Percentiles rank a stretch among this genome's conserved stretches.
phyloP scores from a whole-genome alignment of 2,113 vertebrate genomes.

The Cnemophilus loriae region DNA sequence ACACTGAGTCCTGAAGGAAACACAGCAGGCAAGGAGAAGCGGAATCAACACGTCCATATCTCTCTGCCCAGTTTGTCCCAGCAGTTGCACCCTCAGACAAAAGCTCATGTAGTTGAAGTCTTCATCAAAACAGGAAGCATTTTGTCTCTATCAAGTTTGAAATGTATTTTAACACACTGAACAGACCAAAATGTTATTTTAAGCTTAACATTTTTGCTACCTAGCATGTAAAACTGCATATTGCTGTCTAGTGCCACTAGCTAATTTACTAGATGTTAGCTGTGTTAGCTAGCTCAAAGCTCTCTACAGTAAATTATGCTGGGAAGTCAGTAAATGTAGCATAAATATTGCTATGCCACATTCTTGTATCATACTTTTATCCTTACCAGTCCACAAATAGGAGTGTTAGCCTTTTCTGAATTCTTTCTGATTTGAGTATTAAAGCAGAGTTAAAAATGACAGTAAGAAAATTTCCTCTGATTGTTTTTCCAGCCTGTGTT shows the following conservation, averaged over 20 bases:
- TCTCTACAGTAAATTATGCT: background rate
- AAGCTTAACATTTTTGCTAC: background rate
- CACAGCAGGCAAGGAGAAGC: background rate
- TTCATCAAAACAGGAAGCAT: background rate
- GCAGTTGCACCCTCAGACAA: background rate
- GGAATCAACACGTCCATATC: background rate
- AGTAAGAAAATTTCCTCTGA: background rate
- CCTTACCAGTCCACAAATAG: background rate
- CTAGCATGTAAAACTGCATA: background rate
- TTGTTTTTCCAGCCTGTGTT: background rate
- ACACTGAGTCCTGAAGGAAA: background rate
- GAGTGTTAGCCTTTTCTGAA: background rate
- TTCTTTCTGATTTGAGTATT: background rate
- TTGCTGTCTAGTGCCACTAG: background rate
- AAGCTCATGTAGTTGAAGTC: background rate
- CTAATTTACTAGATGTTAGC: background rate
- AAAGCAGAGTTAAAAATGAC: background rate
- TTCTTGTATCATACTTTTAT: background rate
- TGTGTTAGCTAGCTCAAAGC: background rate
- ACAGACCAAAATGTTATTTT: background rate
- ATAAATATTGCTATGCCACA: background rate
- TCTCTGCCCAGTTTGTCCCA: background rate
- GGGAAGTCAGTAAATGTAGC: background rate
- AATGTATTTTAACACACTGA: background rate
- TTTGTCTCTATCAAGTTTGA: background rate